A percentile compares a stretch with the other conserved stretches of the same genome.
These are phyloP conservation scores for Altica lythri DNA, from an alignment of 2,888 invertebrate species.

Conservation along the genomic window DNA sequence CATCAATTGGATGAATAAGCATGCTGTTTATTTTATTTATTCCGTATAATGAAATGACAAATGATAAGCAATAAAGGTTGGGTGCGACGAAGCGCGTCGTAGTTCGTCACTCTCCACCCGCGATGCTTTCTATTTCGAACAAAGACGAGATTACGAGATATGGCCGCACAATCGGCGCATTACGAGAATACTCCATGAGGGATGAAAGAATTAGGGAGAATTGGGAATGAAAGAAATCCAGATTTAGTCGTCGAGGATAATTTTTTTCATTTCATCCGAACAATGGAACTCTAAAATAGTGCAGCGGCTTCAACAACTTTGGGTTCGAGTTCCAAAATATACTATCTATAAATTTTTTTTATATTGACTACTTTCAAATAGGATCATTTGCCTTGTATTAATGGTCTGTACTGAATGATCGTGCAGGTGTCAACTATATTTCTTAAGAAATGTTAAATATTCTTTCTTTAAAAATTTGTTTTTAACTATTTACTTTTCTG, in stretches of 20 bases:
- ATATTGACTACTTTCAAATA: too few relatives aligned
- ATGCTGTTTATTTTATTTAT: constrained; percentile 18
- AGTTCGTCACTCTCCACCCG: neutral
- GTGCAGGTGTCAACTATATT: too few relatives aligned
- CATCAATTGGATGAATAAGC: too few relatives aligned
- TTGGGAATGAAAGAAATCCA: constrained; percentile 27
- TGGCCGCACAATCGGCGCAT: constrained; percentile 47
- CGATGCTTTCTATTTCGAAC: constrained; percentile 42
- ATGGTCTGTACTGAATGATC: too few relatives aligned
- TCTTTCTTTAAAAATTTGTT: too few relatives aligned
- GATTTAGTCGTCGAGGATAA: constrained; percentile 21
- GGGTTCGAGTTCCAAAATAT: neutral
- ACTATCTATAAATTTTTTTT: neutral
- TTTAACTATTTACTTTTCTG: too few relatives aligned
- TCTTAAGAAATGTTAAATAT: too few relatives aligned
- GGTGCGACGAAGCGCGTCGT: constrained; percentile 1
- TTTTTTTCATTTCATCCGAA: constrained; percentile 14
- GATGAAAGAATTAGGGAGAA: constrained; percentile 30
- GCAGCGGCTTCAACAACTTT: neutral
- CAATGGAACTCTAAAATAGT: constrained; percentile 6
- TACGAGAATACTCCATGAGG: constrained; percentile 41
- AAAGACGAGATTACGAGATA: constrained; percentile 47
- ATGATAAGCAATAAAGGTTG: constrained; percentile 23
- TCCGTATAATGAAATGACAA: constrained; percentile 23
- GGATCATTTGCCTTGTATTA: too few relatives aligned